These are phyloP conservation scores for Capricornis sumatraensis DNA, from an alignment of 2,113 vertebrate species.

Conservation along the genomic window DNA sequence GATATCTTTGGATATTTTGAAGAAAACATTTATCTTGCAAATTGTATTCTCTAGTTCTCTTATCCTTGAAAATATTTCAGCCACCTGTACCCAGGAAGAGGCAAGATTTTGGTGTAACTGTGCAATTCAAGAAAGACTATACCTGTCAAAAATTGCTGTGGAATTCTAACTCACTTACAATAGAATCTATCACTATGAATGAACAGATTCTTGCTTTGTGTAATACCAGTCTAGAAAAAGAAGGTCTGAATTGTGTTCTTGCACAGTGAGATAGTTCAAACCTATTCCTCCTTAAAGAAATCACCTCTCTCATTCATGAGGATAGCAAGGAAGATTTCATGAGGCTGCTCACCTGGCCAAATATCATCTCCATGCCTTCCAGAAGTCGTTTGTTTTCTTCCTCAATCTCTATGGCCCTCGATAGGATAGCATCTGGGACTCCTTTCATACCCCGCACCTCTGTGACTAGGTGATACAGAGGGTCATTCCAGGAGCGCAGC, in stretches of 20 bases:
- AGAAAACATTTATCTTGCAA: background rate
- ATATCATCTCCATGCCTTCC: background rate
- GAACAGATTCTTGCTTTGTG: background rate
- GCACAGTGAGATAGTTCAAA: background rate
- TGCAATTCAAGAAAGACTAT: background rate
- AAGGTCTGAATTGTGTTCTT: background rate
- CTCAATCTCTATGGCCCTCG: background rate
- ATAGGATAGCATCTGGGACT: conserved; percentile 73
- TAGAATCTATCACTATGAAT: background rate
- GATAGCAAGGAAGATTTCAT: background rate
- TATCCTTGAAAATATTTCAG: background rate
- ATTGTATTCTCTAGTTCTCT: background rate
- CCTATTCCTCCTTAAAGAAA: background rate
- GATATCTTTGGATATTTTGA: background rate
- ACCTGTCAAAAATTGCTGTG: background rate
- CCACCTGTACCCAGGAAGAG: background rate
- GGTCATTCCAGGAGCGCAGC: conserved; percentile 81
- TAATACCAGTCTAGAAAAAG: background rate
- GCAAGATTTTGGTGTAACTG: background rate
- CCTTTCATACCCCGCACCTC: conserved; percentile 80
- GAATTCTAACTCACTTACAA: background rate
- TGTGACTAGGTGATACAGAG: conserved; percentile 77
- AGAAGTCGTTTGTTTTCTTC: background rate
- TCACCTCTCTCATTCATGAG: background rate
- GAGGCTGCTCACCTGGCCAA: conserved; percentile 70